These are phyloP conservation scores for Glyptemys insculpta DNA, from an alignment of 2,797 vertebrate genomes.

Conservation along the genomic window DNA sequence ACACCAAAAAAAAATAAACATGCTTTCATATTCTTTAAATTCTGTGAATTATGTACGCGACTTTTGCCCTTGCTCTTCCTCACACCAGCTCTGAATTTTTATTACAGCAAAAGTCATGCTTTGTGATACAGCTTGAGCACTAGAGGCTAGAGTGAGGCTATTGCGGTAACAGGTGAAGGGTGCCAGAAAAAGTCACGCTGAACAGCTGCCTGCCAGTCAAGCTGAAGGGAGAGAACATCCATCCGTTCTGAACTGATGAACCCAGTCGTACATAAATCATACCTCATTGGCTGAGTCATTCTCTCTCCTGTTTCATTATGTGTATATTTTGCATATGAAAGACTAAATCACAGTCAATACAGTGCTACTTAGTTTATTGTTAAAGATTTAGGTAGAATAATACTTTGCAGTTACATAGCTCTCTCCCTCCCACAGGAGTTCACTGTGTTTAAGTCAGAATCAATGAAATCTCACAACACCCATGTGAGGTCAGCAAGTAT, in stretches of 20 bases:
- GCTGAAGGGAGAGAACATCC: background rate
- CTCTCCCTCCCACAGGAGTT: background rate
- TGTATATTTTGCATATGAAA: accelerated
- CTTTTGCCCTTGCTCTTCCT: background rate
- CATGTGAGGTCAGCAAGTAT: background rate
- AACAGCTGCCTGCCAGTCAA: background rate
- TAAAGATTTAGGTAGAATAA: background rate
- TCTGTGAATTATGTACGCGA: background rate
- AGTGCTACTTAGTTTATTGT: background rate
- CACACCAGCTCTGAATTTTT: background rate
- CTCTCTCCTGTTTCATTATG: accelerated
- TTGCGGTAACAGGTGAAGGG: background rate
- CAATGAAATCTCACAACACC: background rate
- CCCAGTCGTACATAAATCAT: background rate
- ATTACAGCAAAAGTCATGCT: background rate
- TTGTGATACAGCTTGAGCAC: background rate
- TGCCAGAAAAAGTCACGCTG: background rate
- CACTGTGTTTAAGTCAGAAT: background rate
- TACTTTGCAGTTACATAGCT: background rate
- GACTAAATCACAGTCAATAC: background rate
- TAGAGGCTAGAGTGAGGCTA: background rate
- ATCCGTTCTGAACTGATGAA: background rate
- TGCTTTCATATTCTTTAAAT: background rate
- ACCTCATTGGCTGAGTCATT: background rate
- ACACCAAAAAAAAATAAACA: background rate